phyloP scores from a whole-genome alignment of 2,797 vertebrate species.

The Myotis findleyi region DNA sequence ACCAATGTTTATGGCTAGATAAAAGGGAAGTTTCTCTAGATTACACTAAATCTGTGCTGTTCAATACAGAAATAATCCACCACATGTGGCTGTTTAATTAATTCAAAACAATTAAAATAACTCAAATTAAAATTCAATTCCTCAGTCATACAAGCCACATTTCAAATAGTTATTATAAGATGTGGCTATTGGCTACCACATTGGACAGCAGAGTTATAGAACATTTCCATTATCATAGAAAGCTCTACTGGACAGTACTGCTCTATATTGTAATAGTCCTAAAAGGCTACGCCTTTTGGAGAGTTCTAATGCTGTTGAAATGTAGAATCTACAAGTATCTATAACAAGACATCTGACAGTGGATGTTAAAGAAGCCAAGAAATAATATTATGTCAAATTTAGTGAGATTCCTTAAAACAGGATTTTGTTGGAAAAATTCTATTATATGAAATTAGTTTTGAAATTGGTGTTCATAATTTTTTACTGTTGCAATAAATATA shows the following conservation, averaged over 20 bases:
- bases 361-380: background rate
- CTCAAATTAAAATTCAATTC: constrained; percentile 17
- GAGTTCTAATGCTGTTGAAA: background rate
- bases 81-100: constrained; percentile 23
- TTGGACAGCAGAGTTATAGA: background rate
- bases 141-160: background rate
- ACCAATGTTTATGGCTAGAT: background rate
- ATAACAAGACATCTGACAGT: background rate
- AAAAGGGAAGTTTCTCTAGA: constrained; percentile 19
- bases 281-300: constrained; percentile 19
- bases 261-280: background rate
- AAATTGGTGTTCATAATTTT: constrained; percentile 37
- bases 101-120: constrained; percentile 39
- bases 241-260: background rate
- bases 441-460: constrained; percentile 52
- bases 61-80: background rate
- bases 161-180: constrained; percentile 13
- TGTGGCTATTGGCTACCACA: background rate
- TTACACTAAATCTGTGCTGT: constrained; percentile 25
- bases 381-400: constrained; percentile 27
- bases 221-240: background rate
- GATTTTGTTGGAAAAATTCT: constrained; percentile 55
- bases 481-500: constrained; percentile 3
- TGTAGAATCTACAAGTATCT: background rate
- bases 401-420: constrained; percentile 40